Evolutionary conservation across 2,797 vertebrate genomes (phyloP).

Genomic region (Muscicapa striata): DNA sequence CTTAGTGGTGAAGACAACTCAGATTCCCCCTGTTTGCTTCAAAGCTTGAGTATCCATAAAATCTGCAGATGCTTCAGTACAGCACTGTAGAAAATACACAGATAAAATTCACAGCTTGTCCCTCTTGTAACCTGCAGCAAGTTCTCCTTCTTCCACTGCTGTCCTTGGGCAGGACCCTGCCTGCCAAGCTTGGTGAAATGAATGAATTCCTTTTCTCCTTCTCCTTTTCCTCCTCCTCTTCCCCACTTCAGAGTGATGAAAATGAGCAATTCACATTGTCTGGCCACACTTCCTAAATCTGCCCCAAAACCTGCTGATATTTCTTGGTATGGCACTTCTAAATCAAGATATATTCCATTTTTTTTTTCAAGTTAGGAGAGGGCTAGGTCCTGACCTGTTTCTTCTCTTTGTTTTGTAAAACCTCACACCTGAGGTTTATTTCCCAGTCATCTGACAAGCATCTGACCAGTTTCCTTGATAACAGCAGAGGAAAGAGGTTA

Average conservation of each 20-base stretch:
- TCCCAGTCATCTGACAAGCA: not conserved
- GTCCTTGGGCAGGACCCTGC: not conserved
- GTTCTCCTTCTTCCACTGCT: not conserved
- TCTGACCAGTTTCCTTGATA: not conserved
- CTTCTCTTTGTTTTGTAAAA: not conserved
- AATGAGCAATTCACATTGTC: not conserved
- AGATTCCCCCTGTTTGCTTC: not conserved
- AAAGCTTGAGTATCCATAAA: not conserved
- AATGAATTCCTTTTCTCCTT: not conserved
- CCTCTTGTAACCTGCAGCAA: not conserved
- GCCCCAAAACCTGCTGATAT: not conserved
- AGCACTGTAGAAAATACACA: fast-evolving
- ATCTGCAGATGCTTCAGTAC: not conserved
- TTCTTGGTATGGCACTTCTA: not conserved
- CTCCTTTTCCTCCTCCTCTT: not conserved
- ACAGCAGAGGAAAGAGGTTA: not conserved
- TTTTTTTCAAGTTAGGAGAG: not conserved
- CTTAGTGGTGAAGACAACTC: not conserved
- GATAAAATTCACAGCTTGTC: not conserved
- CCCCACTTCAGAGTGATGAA: not conserved
- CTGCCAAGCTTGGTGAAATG: not conserved
- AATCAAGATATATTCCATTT: not conserved
- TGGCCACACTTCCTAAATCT: not conserved
- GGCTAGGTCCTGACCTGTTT: not conserved
- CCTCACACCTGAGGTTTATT: not conserved